A percentile compares a stretch with the other conserved stretches of the same genome.
phyloP scores from a whole-genome alignment of 2,113 vertebrate genomes.

The Gorilla gorilla region DNA sequence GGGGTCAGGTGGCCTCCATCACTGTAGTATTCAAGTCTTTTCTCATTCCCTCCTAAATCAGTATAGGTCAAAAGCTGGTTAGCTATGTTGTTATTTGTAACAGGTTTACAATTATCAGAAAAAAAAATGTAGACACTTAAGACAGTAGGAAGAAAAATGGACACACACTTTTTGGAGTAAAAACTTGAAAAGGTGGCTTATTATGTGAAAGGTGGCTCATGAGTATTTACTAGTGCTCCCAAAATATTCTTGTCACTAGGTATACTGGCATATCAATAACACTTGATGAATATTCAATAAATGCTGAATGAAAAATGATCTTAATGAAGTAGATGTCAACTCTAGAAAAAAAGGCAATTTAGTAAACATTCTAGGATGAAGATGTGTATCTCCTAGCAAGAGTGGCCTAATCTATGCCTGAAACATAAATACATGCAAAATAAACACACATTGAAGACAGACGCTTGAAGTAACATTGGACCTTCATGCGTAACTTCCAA shows the following conservation, averaged over 20 bases:
- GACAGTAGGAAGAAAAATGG: background rate
- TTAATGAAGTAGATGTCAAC: background rate
- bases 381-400: background rate
- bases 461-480: background rate
- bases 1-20: background rate
- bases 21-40: background rate
- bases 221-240: background rate
- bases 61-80: background rate
- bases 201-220: background rate
- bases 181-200: conserved; percentile 2
- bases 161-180: background rate
- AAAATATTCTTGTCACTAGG: background rate
- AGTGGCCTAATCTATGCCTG: background rate
- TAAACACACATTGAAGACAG: background rate
- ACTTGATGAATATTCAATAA: background rate
- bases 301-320: background rate
- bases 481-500: background rate
- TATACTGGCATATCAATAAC: background rate
- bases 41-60: background rate
- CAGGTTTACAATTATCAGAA: background rate
- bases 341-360: background rate
- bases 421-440: background rate
- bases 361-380: background rate
- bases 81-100: background rate
- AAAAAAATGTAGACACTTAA: background rate